These are phyloP conservation scores for Heliothis subflexa DNA, from an alignment of 1,140 invertebrate genomes.

Conservation along the genomic window DNA sequence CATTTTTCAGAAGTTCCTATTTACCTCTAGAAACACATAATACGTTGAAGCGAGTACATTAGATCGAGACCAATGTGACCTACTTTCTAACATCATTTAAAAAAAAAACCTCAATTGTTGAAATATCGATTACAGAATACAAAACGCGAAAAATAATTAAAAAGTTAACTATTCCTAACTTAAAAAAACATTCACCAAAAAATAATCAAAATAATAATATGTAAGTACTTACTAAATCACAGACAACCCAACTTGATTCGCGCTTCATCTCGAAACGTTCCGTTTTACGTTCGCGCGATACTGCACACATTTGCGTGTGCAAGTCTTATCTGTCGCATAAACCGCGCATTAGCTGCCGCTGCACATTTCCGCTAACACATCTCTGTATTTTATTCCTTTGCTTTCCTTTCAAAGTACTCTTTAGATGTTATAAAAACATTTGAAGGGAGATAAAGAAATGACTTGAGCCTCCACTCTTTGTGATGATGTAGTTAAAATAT, in stretches of 20 bases:
- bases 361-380: constrained; percentile 69
- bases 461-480: constrained; percentile 12
- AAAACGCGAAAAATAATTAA: too few species aligned
- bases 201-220: neutral
- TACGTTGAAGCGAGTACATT: too few species aligned
- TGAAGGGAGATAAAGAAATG: constrained; percentile 40
- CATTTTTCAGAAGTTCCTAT: too few species aligned
- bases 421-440: constrained; percentile 26
- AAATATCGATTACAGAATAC: too few species aligned
- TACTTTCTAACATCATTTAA: too few species aligned
- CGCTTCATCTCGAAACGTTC: neutral
- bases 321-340: constrained; percentile 75
- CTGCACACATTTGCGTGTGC: constrained; percentile 66
- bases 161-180: too few species aligned
- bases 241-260: constrained; percentile 14
- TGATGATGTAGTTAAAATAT: constrained; percentile 25
- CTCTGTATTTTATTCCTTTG: constrained; percentile 64
- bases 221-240: neutral
- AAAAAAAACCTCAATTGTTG: too few species aligned
- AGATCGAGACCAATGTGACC: too few species aligned
- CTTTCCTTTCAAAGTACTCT: constrained; percentile 54
- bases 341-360: constrained; percentile 74
- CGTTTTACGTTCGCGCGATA: constrained; percentile 43
- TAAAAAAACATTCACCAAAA: too few species aligned
- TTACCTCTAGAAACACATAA: too few species aligned